Evolutionary conservation across 2,888 invertebrate species (phyloP), one percentile per base, ranked within the genome.

Genomic region (Galerucella calmariensis): DNA sequence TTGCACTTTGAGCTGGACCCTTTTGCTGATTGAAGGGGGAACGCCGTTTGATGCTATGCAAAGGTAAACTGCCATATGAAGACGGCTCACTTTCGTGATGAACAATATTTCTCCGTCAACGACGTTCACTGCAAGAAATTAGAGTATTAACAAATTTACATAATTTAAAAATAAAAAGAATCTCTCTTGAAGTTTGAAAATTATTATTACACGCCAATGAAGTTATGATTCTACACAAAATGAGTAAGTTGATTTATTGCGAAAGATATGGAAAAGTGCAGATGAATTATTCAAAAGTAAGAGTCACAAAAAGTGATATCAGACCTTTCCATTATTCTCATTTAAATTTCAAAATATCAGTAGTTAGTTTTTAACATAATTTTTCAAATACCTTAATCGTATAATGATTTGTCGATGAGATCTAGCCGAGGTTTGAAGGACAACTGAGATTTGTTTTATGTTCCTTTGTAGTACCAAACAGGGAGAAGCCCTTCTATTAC

Each of bases 1-100:
- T 89, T 94, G 94, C 71, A 95, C 95, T 88, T 94, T 92, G 61
- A 96, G 90, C 82, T 94, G 92, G 73, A 96, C 94, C 79, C 94
- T 90, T 87, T 95, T 94, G 88, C 95, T 96, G 84, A 95, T 95
- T 67, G 95, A 95, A 11, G 97, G 97, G 44, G 96, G 95, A 46
- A 97, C 96, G 73, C 96, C 95, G 86, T 97, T 97, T 74, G 95
- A 95, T 14, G 97, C 97, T 80, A 97, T 96, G 88, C 97, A 97
- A 77, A 97, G 90, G 88, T 97, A 97, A 48, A 95, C 94, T 35
- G 95, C 97, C 96, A 97, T 97, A 87, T 96, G 96, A 77, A 96
- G 91, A 65, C 97, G 91, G 82, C 96, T 96, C 80, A 97, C 95
- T 90, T 95, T 96, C 74, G 93, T 92, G 83, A 97, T 94, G 83